Conservation (phyloP, 2,797 vertebrate genomes). For the Neomorphus geoffroyi region DNA sequence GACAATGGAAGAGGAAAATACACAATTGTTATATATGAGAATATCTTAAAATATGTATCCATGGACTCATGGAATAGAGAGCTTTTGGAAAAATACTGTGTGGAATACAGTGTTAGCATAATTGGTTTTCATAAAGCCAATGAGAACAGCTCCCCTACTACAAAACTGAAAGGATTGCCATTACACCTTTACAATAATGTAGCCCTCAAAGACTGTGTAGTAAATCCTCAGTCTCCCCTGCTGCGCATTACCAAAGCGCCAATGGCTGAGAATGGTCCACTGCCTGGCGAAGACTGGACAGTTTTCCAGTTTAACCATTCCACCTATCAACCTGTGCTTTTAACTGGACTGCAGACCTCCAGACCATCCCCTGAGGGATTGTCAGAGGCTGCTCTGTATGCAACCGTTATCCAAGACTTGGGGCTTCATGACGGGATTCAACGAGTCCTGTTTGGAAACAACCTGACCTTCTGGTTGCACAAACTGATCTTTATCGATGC, state of each 20-base stretch:
- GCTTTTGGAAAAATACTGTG: constrained; percentile 95
- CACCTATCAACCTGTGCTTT: constrained; percentile 91
- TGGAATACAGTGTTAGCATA: constrained; percentile 94
- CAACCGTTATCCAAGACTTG: constrained; percentile 91
- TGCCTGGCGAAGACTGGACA: constrained; percentile 95
- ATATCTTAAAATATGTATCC: constrained; percentile 92
- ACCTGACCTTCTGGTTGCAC: constrained; percentile 95
- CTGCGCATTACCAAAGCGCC: constrained; percentile 88
- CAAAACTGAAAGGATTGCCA: constrained; percentile 87
- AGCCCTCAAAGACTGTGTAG: constrained; percentile 88
- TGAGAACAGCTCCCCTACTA: constrained; percentile 88
- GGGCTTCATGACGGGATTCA: constrained; percentile 94
- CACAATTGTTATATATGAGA: constrained; percentile 92
- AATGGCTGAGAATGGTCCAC: constrained; percentile 84
- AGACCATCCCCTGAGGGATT: constrained; percentile 1
- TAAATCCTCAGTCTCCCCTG: constrained; percentile 89
- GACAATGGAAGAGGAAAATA: constrained; percentile 91
- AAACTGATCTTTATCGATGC: constrained; percentile 94
- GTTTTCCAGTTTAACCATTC: constrained; percentile 94
- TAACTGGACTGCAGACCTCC: constrained; percentile 81
- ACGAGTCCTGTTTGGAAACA: constrained; percentile 93
- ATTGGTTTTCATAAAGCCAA: constrained; percentile 96
- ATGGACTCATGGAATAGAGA: constrained; percentile 96
- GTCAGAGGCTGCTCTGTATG: constrained; percentile 74
- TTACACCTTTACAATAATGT: constrained; percentile 89